phyloP scores from a whole-genome alignment of 2,888 invertebrate species.

The Diadegma fenestrale region DNA sequence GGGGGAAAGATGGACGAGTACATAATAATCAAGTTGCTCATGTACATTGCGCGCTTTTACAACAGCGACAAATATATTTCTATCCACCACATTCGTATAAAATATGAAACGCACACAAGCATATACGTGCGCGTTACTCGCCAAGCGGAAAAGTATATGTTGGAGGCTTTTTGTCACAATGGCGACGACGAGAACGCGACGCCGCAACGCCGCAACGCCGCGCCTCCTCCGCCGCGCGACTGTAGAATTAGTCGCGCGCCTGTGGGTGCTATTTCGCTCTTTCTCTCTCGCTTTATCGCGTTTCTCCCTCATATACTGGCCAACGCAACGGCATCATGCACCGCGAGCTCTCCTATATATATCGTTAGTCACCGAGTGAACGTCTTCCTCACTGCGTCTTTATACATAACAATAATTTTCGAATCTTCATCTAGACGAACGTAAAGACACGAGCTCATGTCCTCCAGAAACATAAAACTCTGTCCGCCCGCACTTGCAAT shows the following conservation, averaged over 20 bases:
- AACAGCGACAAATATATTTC: slow-evolving; percentile 6
- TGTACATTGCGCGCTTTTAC: slow-evolving; percentile 29
- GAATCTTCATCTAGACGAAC: slow-evolving; percentile 22
- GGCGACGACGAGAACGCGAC: slow-evolving; percentile 65
- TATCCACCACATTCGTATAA: neutral
- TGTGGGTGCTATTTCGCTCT: slow-evolving; percentile 56
- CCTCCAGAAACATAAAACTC: too few relatives aligned
- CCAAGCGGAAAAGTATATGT: slow-evolving; percentile 67
- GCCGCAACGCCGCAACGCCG: slow-evolving; percentile 61
- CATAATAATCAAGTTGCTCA: slow-evolving; percentile 32
- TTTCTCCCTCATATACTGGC: neutral
- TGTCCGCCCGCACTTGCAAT: too few relatives aligned
- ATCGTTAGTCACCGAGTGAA: slow-evolving; percentile 75
- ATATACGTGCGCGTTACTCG: slow-evolving; percentile 57
- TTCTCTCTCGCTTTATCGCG: slow-evolving; percentile 20
- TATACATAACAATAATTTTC: slow-evolving; percentile 38
- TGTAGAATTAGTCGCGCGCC: slow-evolving; percentile 67
- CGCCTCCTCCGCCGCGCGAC: slow-evolving; percentile 36
- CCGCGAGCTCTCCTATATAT: slow-evolving; percentile 44
- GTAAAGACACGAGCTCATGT: neutral
- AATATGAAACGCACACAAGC: slow-evolving; percentile 11
- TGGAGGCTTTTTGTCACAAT: slow-evolving; percentile 66
- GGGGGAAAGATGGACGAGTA: slow-evolving; percentile 1
- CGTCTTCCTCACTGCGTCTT: too few relatives aligned
- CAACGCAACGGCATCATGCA: slow-evolving; percentile 37